Evolutionary conservation across 2,888 invertebrate genomes (phyloP), one percentile per base, ranked within the genome.

Genomic region (Tipula unca): DNA sequence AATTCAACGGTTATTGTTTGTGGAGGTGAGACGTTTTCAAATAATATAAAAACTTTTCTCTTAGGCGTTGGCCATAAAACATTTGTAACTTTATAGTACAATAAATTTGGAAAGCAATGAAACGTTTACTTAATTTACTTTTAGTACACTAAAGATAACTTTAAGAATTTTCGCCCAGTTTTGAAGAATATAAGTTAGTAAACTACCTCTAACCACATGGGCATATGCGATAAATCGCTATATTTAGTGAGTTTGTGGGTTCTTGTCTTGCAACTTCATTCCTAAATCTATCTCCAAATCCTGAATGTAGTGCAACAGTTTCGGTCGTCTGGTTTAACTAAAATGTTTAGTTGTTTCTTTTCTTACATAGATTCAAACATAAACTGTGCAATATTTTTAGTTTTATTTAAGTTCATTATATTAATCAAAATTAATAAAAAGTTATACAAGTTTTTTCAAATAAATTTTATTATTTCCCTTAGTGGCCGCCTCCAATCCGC

Each of bases 401-500:
- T 10, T 39, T 6, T 39, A 39, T 13, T 39, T 10, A 39, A 39
- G 39, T 82, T 29, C 35, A 84, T 35, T 84, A 32, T 84, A 35
- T 6, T 3, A n/a, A 32, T 32, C 10, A 20, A 36, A 84, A 54
- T 29, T 48, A 48, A n/a, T n/a, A n/a, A 25, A 14, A 42, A 29
- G n/a, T n/a, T 85, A 54, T 3, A 48, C 36, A 17, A 25, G 17
- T 35, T 42, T 85, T 42, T 85, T 85, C 39, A 32, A 42, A 42
- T 6, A n/a, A n/a, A 17, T 48, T 42, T 42, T 42, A 48, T 85
- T 85, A 2, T 42, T 83, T 83, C 86, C 85, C 10, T 85, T 86
- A 13, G 89, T 90, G 48, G 92, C 92, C 86, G 91, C 89, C 86
- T 93, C 93, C 85, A 94, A 90, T 86, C 93, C 93, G 42, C 93